phyloP scores from a whole-genome alignment of 2,888 invertebrate species.

The Nasonovia ribisnigri region DNA sequence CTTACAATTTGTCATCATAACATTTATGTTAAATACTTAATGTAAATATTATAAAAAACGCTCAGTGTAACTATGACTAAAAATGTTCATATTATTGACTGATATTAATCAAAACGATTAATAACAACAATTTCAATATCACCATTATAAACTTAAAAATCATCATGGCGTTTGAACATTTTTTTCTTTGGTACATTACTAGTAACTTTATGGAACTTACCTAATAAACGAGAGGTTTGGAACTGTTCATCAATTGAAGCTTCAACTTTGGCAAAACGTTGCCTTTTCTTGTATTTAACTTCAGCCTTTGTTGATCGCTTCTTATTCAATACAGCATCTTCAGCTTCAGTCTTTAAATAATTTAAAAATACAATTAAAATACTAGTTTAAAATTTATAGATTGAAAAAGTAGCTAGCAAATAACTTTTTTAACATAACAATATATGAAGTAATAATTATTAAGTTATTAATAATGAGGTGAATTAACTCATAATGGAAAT shows the following conservation, averaged over 20 bases:
- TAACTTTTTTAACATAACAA: neutral
- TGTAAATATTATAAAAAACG: slow-evolving; percentile 65
- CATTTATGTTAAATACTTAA: neutral
- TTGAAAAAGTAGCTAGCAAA: neutral
- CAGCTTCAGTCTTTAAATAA: slow-evolving; percentile 83
- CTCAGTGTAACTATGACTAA: slow-evolving; percentile 94
- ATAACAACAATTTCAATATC: slow-evolving; percentile 59
- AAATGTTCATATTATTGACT: slow-evolving; percentile 65
- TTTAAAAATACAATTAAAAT: neutral
- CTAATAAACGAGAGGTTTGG: slow-evolving; percentile 93
- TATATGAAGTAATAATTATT: neutral
- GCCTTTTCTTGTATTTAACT: slow-evolving; percentile 93
- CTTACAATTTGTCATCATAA: slow-evolving; percentile 30
- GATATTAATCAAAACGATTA: slow-evolving; percentile 62
- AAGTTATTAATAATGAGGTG: neutral
- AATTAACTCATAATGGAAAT: too few species aligned
- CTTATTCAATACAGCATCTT: slow-evolving; percentile 93
- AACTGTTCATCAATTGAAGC: slow-evolving; percentile 95
- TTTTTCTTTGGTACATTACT: neutral
- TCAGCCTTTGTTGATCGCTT: slow-evolving; percentile 92
- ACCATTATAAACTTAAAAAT: slow-evolving; percentile 29
- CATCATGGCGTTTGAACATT: slow-evolving; percentile 26
- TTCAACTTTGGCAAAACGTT: slow-evolving; percentile 95
- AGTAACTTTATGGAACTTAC: slow-evolving; percentile 73
- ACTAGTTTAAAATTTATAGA: neutral